Evolutionary conservation across 2,888 invertebrate genomes (phyloP).

Genomic region (Euplagia quadripunctaria): DNA sequence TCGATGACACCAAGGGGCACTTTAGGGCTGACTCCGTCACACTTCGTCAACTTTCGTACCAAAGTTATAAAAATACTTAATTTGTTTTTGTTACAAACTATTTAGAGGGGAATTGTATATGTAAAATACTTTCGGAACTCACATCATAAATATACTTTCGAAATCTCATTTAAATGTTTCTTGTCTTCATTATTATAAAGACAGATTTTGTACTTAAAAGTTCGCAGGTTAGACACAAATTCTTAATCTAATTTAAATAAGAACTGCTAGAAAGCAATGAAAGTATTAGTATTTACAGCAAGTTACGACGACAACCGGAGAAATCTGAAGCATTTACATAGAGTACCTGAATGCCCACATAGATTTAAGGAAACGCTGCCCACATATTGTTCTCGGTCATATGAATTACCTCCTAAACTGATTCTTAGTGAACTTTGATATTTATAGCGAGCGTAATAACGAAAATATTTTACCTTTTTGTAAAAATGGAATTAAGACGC

Average conservation of each 20-base stretch:
- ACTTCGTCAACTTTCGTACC: conserved; percentile 69
- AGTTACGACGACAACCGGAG: conserved; percentile 59
- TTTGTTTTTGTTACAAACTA: conserved; percentile 60
- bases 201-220: background rate
- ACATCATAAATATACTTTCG: conserved; percentile 32
- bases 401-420: conserved; percentile 54
- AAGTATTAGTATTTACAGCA: conserved; percentile 62
- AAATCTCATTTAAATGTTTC: conserved; percentile 11
- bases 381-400: conserved; percentile 57
- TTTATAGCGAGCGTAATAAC: conserved; percentile 28
- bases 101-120: conserved; percentile 26
- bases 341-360: conserved; percentile 68
- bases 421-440: conserved; percentile 53
- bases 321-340: conserved; percentile 72
- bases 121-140: conserved; percentile 27
- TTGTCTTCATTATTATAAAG: background rate
- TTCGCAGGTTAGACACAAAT: background rate
- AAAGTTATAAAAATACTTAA: conserved; percentile 61
- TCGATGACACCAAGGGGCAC: conserved; percentile 84
- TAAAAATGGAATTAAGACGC: background rate
- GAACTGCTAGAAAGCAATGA: conserved; percentile 64
- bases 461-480: conserved; percentile 29
- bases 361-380: conserved; percentile 61
- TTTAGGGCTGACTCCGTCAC: conserved; percentile 83
- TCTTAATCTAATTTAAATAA: conserved; percentile 71